Evolutionary conservation across 2,888 invertebrate genomes (phyloP), one percentile per base, ranked within the genome.

Genomic region (Hydrotaea cyrtoneurina): DNA sequence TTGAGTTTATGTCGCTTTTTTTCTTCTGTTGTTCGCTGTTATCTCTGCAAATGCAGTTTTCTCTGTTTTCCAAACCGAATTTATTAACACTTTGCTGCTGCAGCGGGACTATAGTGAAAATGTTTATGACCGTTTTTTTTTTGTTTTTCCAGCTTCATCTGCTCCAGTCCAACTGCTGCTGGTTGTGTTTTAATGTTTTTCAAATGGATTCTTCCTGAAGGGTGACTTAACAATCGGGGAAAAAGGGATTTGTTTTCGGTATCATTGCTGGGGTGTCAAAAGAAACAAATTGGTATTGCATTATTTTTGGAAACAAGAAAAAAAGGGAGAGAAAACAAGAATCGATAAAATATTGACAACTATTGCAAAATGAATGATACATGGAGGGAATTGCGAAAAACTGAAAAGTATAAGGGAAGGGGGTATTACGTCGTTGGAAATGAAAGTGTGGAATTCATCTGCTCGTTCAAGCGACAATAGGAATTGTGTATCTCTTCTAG

Each of bases 261-360:
- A 31, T 36, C 62, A 17, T 62, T 17, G 36, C 3, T 36, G 62
- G 31, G 19, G 31, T 66, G 17, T 66, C 19, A 39, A 43, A 17
- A 43, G 39, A 11, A 66, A 66, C 66, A 66, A 66, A 66, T 66
- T 66, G 66, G 39, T 66, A 39, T 64, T 36, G 64, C 13, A 59
- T 64, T 64, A 26, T 50, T 26, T 59, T 31, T 62, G n/a, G 21
- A 15, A 43, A 64, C 15, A 36, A 17, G 8, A 39, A 31, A 62
- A 62, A n/a, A n/a, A n/a, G n/a, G n/a, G n/a, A n/a, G n/a, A n/a
- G n/a, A n/a, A n/a, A 31, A 31, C 5, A 62, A 8, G 26, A 17
- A 62, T n/a, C 53, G 7, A 53, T 53, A 19, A 53, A 53, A 53
- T 19, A 17, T 19, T 53, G 46, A 46, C 46, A 46, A 46, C 46